Base-by-base conservation (phyloP, 1,140 invertebrate genomes). In the Drosophila bipectinata region DNA sequence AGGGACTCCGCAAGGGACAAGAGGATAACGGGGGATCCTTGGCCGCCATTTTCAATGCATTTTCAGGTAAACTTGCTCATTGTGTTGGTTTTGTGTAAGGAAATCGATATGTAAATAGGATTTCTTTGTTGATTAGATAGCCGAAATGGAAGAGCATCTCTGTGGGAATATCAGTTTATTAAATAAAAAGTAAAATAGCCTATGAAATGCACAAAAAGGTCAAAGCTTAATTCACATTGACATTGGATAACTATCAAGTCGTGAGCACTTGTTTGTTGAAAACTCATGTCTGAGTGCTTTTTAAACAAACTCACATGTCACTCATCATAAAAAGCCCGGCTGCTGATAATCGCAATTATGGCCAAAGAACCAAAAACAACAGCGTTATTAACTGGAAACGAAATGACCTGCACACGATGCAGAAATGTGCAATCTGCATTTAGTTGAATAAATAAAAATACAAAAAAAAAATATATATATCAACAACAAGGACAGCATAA, bases 381-480 rank as follows among this genome's bases (percentile, higher is more conserved):
- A 52, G 45, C 45, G 63, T 69, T 49, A 69, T 67, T 67, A 69
- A 56, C 51, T 68, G 54, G 14, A 55, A 57, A 34, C 72, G 15
- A 75, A 75, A 45, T 75, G 72, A 56, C 52, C 63, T 14, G 24
- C 32, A 26, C 18, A 68, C 5, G 41, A 44, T 61, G 62, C 63
- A 61, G 48, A 76, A 76, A 76, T 68, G 73, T 76, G 73, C 73
- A 76, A 76, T 76, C 73, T 76, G 62, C 73, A 76, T 76, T 76
- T 68, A 76, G 73, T 76, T 76, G 58, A 76, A 76, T 76, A 76
- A 76, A 76, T 76, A 76, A 76, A 28, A 28, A 28, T 7, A 18
- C 18, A 18, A 4, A 30, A 77, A 67, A 54, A 51, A 44, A 24
- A 18, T 37, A 49, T 37, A 44, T 30, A 18, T 37, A 49, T 37